Base-by-base conservation (phyloP, 2,113 vertebrate genomes). In the Camelus bactrianus region DNA sequence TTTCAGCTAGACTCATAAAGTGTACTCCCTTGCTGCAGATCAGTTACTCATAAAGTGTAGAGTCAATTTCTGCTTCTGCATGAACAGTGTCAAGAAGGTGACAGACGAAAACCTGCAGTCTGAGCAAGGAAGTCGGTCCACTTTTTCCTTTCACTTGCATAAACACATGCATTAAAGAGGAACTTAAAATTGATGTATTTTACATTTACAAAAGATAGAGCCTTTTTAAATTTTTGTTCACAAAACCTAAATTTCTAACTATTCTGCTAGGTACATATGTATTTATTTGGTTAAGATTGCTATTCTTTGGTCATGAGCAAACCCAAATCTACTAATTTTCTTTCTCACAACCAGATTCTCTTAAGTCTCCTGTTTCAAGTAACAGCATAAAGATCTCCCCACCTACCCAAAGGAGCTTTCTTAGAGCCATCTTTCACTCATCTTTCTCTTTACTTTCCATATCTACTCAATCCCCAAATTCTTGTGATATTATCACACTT, bases 1-100 rank as follows among this genome's bases (percentile, higher is more conserved):
- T 93, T 96, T 91, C 50, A 77, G 48, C 30, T 46, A 88, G 60
- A 54, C 20, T 94, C 58, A 93, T 83, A 83, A 94, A 87, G 16
- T 92, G 64, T 87, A 82, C 9, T 76, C 75, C 48, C 38, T 79
- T 93, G 81, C 76, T 73, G 30, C 17, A 83, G n/a, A 79, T 91
- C 22, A 79, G 48, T 46, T 62, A 7, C 62, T 85, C 67, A 52
- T 86, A 56, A 96, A 79, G 26, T 72, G 87, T 80, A 60, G 38
- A 19, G 54, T 89, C 85, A 85, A 14, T 79, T 89, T 94, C 89
- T 93, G 13, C 52, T 82, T 95, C 60, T 93, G 22, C 54, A 22
- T 62, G 28, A 94, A 64, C 92, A 56, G 56, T 69, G 32, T 84
- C 72, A 60, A 42, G 87, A 88, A 69, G 11, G 13, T 91, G 94